Base-by-base conservation (phyloP, 1,140 invertebrate genomes). In the Matsumurasca onukii region DNA sequence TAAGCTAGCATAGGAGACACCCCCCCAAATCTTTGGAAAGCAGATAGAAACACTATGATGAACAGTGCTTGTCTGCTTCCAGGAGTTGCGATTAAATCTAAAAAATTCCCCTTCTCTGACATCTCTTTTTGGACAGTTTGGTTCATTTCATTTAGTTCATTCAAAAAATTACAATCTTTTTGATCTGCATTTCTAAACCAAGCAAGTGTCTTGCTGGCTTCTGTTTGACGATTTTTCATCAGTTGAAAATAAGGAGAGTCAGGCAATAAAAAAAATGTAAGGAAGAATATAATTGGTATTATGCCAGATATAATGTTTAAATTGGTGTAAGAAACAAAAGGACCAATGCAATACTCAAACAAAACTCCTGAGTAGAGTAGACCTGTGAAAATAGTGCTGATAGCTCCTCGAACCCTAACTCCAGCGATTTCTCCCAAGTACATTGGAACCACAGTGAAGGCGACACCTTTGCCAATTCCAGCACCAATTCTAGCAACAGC, bases 391-490 rank as follows among this genome's bases (percentile, higher is more conserved):
- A 93, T 88, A 0, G 93, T 91, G 9, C 92, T 92, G 0, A 76
- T 45, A 0, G 73, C 71, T 1, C 75, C 75, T 12, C 75, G 70
- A n/a, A 76, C 80, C 17, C 70, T 63, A 1, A 70, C 67, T 29
- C 67, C 71, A 1, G 75, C 88, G 31, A 94, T 93, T 81, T 95
- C 93, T 45, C 91, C 92, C 69, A 92, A 85, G 77, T 95, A 97
- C 84, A 95, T 91, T 0, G 93, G 92, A 1, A 88, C 83, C 17
- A 88, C 86, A 0, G 92, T 89, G 77, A 91, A 92, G 0, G 88
- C 81, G 71, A 91, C 84, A 1, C 91, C 90, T 2, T 90, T 82
- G 2, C 84, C 86, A 13, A 93, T 74, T 17, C 67, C 67, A 12
- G 52, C 52, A 25, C 25, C 20, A n/a, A 68, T 27, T 5, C 67